phyloP scores from a whole-genome alignment of 2,113 vertebrate genomes.

The Engraulis encrasicolus region DNA sequence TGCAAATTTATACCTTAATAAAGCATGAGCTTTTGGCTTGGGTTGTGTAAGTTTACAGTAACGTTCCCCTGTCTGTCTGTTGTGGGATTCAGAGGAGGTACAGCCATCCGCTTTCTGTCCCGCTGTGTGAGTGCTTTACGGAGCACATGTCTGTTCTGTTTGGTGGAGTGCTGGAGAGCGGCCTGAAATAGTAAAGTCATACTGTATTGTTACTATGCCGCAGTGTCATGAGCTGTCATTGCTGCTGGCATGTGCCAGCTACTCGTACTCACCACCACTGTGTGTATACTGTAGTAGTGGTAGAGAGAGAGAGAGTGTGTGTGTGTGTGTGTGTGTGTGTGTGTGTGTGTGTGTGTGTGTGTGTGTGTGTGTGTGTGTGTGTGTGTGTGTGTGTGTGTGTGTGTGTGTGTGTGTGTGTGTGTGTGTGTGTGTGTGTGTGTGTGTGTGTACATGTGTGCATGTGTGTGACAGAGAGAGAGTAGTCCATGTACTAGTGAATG shows the following conservation, averaged over 20 bases:
- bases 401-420: not conserved
- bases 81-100: not conserved
- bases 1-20: constrained; percentile 12
- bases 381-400: not conserved
- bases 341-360: not conserved
- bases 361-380: not conserved
- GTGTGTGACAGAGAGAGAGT: not conserved
- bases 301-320: not conserved
- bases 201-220: not conserved
- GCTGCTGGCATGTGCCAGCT: not conserved
- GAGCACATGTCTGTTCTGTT: not conserved
- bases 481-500: not conserved
- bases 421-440: constrained; percentile 28
- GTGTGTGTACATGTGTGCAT: not conserved
- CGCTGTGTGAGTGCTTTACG: constrained; percentile 1
- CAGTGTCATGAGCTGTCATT: not conserved
- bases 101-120: not conserved
- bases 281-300: not conserved
- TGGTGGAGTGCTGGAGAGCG: too few relatives aligned
- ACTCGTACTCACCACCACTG: not conserved
- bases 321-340: not conserved
- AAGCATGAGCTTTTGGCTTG: not conserved
- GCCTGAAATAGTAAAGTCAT: not conserved
- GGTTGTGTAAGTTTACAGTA: not conserved
- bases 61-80: not conserved